Conservation (phyloP, 2,888 invertebrate genomes). For the Subacronicta megacephala region DNA sequence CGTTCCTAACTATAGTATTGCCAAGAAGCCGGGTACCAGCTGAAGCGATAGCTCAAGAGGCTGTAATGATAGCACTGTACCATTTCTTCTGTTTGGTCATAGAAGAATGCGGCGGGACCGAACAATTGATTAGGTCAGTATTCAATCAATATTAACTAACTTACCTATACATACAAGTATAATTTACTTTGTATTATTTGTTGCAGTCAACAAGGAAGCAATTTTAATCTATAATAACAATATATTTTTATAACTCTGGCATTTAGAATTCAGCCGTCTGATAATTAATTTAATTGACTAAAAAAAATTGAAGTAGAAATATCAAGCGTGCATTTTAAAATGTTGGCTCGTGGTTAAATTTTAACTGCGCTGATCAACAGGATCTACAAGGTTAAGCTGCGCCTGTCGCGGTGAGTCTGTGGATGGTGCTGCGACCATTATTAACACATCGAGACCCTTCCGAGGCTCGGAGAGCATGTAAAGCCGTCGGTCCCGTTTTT, state of each 20-base stretch:
- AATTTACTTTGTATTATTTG: constrained; percentile 29
- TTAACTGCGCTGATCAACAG: too few relatives aligned
- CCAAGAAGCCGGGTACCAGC: constrained; percentile 91
- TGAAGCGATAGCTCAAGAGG: constrained; percentile 92
- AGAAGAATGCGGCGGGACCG: constrained; percentile 91
- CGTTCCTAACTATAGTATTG: constrained; percentile 89
- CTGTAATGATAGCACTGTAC: constrained; percentile 92
- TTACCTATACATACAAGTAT: too few relatives aligned
- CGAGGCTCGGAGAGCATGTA: too few relatives aligned
- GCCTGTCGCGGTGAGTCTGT: too few relatives aligned
- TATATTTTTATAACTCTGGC: constrained; percentile 27
- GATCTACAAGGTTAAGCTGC: too few relatives aligned
- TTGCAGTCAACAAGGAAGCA: constrained; percentile 45
- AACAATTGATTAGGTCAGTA: constrained; percentile 86
- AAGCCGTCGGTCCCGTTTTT: too few relatives aligned
- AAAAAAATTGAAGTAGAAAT: constrained; percentile 1
- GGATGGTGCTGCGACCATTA: too few relatives aligned
- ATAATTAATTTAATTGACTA: constrained; percentile 8
- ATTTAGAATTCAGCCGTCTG: constrained; percentile 28
- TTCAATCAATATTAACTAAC: constrained; percentile 15
- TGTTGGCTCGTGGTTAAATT: too few relatives aligned
- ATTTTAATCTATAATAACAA: constrained; percentile 44
- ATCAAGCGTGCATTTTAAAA: too few relatives aligned
- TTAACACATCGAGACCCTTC: too few relatives aligned
- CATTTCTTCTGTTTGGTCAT: constrained; percentile 92